Conservation (phyloP, 2,797 vertebrate genomes). For the Microctenopoma steveboyesi region DNA sequence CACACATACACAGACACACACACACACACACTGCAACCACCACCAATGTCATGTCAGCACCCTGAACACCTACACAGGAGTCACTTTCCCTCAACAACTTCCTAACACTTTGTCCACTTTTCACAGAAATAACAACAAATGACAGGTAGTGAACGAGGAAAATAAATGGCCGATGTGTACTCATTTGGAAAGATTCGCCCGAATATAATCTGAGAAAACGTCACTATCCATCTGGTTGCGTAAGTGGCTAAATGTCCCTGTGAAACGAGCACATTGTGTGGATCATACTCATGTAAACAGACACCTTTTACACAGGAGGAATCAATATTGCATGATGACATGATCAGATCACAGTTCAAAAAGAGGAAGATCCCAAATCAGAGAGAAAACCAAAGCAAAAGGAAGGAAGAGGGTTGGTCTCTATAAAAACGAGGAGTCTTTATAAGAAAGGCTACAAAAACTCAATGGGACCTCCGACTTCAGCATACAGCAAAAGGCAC, state of each 20-base stretch:
- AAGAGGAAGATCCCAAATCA: slow-evolving; percentile 87
- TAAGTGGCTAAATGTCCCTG: slow-evolving; percentile 74
- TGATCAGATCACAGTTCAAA: slow-evolving; percentile 89
- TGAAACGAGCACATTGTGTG: slow-evolving; percentile 68
- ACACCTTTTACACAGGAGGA: slow-evolving; percentile 86
- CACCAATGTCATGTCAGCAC: slow-evolving; percentile 73
- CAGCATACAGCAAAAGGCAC: slow-evolving; percentile 99
- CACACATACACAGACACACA: slow-evolving; percentile 30
- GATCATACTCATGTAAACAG: slow-evolving; percentile 86
- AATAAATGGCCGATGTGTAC: slow-evolving; percentile 57
- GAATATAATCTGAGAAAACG: slow-evolving; percentile 62
- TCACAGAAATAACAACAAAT: slow-evolving; percentile 59
- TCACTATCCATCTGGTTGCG: slow-evolving; percentile 68
- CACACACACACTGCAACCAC: slow-evolving; percentile 43
- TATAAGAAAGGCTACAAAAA: slow-evolving; percentile 95
- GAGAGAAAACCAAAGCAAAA: slow-evolving; percentile 76
- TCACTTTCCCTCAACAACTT: slow-evolving; percentile 64
- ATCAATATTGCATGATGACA: slow-evolving; percentile 89
- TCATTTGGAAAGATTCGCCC: slow-evolving; percentile 49
- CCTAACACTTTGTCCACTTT: slow-evolving; percentile 49
- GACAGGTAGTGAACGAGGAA: slow-evolving; percentile 67
- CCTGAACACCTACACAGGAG: slow-evolving; percentile 76
- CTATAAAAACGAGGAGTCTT: slow-evolving; percentile 89
- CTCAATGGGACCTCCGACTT: slow-evolving; percentile 94
- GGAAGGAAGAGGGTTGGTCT: slow-evolving; percentile 82